phyloP scores from a whole-genome alignment of 1,140 invertebrate genomes.

The Drosophila lini region DNA sequence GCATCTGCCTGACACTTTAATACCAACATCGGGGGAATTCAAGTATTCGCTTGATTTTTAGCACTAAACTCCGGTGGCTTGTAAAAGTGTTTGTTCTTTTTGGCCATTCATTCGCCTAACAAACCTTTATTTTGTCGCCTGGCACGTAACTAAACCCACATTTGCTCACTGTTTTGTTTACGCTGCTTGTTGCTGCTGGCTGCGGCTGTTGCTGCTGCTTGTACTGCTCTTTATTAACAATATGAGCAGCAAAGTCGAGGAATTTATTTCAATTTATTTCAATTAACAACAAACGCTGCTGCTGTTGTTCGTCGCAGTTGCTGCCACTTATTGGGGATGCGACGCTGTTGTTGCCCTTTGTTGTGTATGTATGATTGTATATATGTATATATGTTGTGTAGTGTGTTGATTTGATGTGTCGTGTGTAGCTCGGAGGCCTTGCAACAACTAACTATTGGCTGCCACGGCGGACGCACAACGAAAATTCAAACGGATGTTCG shows the following conservation, averaged over 20 bases:
- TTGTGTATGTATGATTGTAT: slow-evolving; percentile 27
- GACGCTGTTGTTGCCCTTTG: slow-evolving; percentile 29
- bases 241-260: slow-evolving; percentile 70
- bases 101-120: neutral
- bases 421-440: slow-evolving; percentile 66
- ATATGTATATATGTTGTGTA: neutral
- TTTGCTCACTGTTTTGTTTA: slow-evolving; percentile 53
- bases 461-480: slow-evolving; percentile 40
- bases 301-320: slow-evolving; percentile 37
- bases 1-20: slow-evolving; percentile 1
- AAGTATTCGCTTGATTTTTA: neutral
- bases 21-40: slow-evolving; percentile 16
- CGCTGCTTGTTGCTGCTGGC: slow-evolving; percentile 26
- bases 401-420: slow-evolving; percentile 39
- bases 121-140: slow-evolving; percentile 9
- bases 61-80: neutral
- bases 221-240: slow-evolving; percentile 73
- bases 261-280: slow-evolving; percentile 83
- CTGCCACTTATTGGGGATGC: slow-evolving; percentile 68
- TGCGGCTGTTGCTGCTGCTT: slow-evolving; percentile 29
- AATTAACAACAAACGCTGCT: slow-evolving; percentile 68
- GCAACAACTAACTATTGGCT: slow-evolving; percentile 80
- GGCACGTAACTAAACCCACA: slow-evolving; percentile 22
- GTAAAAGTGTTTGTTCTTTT: neutral
- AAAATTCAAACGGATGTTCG: slow-evolving; percentile 61